Evolutionary conservation across 2,888 invertebrate genomes (phyloP), one percentile per base, ranked within the genome.

Genomic region (Fragum whitleyi): DNA sequence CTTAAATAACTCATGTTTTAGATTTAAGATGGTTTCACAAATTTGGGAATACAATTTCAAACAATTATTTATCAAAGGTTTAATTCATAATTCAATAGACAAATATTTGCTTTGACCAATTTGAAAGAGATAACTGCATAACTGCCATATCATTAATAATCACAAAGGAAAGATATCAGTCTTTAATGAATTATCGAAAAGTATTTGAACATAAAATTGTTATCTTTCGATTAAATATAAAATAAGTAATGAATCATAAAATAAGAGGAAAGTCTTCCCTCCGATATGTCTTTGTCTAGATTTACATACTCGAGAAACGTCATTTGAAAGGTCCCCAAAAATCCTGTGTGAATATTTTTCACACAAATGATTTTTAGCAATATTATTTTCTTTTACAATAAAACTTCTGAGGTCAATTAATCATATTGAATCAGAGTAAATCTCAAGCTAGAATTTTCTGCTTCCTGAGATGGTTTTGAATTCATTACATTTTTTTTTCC

Each of bases 91-190:
- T 61, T 61, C 61, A 61, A 61, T 32, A 32, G 32, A 32, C 61
- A 61, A 61, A 61, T 61, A 61, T 61, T 61, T 61, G 32, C 61
- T 32, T 61, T 29, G 29, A 61, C 26, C 61, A 29, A 32, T 29
- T 61, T 32, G 61, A 61, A 14, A 32, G 29, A 29, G 32, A 26
- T 61, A n/a, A 61, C 11, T 32, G 32, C 61, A 61, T 29, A 32
- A 61, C 29, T 29, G 32, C 11, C n/a, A 19, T 32, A 61, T 61
- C 32, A 32, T n/a, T 32, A 9, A n/a, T 61, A 32, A 61, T 32
- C 7, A 32, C 21, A 32, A 32, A 61, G 32, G 29, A 32, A 19
- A 61, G 61, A 61, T 61, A 61, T n/a, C 5, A 19, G 29, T 61
- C 61, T 61, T 32, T 32, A 29, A n/a, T 61, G n/a, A n/a, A 7